Conservation (phyloP, 2,888 invertebrate genomes). For the Cephus rjabovi region DNA sequence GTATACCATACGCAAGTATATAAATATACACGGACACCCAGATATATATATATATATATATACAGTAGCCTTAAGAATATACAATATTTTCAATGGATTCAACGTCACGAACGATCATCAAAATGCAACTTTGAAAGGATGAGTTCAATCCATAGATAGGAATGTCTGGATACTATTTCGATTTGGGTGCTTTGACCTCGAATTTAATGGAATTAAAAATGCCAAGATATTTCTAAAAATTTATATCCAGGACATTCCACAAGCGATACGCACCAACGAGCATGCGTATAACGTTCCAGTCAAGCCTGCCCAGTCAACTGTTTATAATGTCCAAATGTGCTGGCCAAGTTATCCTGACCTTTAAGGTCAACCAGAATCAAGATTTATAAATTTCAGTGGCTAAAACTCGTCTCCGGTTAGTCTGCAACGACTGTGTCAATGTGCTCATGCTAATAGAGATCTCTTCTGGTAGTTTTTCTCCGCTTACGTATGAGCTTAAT, state of each 20-base stretch:
- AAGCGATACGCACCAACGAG: not conserved
- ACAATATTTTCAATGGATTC: not conserved
- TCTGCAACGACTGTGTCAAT: not conserved
- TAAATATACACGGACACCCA: not conserved
- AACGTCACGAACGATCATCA: not conserved
- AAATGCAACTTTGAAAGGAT: not conserved
- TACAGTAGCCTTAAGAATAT: no score
- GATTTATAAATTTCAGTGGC: not conserved
- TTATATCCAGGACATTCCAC: not conserved
- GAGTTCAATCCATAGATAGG: not conserved
- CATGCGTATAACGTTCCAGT: not conserved
- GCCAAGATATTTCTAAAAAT: not conserved
- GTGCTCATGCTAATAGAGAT: not conserved
- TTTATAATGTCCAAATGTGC: not conserved
- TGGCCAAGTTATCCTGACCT: not conserved
- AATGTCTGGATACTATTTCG: not conserved
- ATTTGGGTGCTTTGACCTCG: not conserved
- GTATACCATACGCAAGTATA: conserved; percentile 11
- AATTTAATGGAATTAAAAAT: not conserved
- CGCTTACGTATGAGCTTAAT: not conserved
- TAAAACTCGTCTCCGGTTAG: not conserved
- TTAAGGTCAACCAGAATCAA: not conserved
- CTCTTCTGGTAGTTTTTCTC: not conserved
- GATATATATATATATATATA: no score
- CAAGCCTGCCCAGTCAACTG: not conserved